Evolutionary conservation across 1,140 invertebrate genomes (phyloP).

Genomic region (Drosophila teissieri): DNA sequence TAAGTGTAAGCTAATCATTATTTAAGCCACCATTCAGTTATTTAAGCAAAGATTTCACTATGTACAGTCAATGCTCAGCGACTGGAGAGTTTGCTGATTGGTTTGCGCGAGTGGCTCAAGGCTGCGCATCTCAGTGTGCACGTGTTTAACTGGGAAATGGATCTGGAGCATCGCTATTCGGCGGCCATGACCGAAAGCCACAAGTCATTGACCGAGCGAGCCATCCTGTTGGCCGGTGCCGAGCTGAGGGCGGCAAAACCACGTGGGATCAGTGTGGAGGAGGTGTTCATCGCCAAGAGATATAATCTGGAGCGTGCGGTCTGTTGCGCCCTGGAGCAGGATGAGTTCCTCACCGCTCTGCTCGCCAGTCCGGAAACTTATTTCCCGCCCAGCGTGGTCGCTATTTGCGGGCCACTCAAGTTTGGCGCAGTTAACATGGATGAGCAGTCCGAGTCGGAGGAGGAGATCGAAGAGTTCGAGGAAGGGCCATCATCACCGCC

Average conservation of each 20-base stretch:
- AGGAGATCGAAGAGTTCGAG: constrained; percentile 28
- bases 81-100: constrained; percentile 42
- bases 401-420: constrained; percentile 28
- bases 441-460: constrained; percentile 12
- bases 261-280: constrained; percentile 16
- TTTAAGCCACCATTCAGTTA: not conserved
- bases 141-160: constrained; percentile 77
- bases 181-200: constrained; percentile 44
- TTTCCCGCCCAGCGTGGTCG: constrained; percentile 50
- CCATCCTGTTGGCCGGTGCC: constrained; percentile 9
- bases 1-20: constrained; percentile 24
- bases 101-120: constrained; percentile 53
- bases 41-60: not conserved
- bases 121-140: constrained; percentile 52
- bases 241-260: constrained; percentile 10
- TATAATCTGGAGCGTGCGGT: constrained; percentile 46
- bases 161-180: constrained; percentile 64
- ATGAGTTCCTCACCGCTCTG: constrained; percentile 47
- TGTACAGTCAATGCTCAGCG: constrained; percentile 43
- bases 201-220: constrained; percentile 18
- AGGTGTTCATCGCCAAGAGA: constrained; percentile 26
- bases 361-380: constrained; percentile 52
- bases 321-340: constrained; percentile 32
- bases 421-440: not conserved
- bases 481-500: constrained; percentile 58